Percentiles rank a stretch among this genome's conserved stretches.
These are phyloP conservation scores for Leptinotarsa tumamoca DNA, from an alignment of 2,888 invertebrate species.

Conservation along the genomic window DNA sequence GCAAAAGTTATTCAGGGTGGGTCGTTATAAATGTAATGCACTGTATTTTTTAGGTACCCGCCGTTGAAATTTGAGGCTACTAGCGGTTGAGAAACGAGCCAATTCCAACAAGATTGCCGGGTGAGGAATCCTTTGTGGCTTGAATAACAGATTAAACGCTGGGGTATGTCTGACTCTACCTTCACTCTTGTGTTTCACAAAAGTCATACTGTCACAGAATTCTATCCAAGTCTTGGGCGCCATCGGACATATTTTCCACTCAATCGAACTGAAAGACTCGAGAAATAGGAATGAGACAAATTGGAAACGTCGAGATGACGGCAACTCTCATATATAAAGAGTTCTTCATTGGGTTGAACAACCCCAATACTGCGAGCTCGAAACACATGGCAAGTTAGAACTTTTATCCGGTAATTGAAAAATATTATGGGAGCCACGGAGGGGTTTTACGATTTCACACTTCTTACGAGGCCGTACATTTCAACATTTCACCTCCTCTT, in stretches of 20 bases:
- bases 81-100: too few species aligned
- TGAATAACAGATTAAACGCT: too few species aligned
- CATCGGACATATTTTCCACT: neutral
- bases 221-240: neutral
- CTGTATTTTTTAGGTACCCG: too few species aligned
- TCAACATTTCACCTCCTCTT: neutral
- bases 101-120: too few species aligned
- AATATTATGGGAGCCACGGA: neutral
- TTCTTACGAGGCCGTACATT: neutral
- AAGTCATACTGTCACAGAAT: neutral
- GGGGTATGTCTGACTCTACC: neutral
- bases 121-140: too few species aligned
- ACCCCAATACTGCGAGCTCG: neutral
- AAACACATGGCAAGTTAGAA: neutral
- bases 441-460: constrained; percentile 2
- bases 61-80: too few species aligned
- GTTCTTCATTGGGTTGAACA: neutral
- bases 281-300: neutral
- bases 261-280: neutral
- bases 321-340: neutral
- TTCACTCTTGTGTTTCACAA: neutral
- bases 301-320: neutral
- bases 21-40: too few species aligned
- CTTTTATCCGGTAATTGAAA: constrained; percentile 14
- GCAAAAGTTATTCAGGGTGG: too few species aligned